Conservation (phyloP, 35 echinoderm and acorn worm genomes). For the Apostichopus parvimensis region DNA sequence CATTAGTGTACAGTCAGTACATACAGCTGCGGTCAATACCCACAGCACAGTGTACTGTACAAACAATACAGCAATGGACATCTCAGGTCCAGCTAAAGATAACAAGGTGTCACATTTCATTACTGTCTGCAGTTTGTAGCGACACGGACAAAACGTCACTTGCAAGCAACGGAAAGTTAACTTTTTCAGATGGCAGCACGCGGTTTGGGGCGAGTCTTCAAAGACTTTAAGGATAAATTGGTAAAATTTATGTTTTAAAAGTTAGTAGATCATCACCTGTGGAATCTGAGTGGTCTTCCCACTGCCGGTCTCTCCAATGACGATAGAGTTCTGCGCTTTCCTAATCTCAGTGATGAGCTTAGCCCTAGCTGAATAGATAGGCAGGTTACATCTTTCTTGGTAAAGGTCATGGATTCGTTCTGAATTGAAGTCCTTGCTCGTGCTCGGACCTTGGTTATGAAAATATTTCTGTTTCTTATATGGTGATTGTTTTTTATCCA, state of each 20-base stretch:
- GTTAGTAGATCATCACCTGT: slow-evolving; percentile 56
- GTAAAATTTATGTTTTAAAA: neutral
- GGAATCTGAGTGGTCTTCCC: slow-evolving; percentile 97
- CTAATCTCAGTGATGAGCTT: slow-evolving; percentile 84
- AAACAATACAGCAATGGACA: too few species aligned
- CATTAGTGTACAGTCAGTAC: too few species aligned
- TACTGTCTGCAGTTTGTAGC: too few species aligned
- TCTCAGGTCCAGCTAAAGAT: too few species aligned
- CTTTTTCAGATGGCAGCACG: too few species aligned
- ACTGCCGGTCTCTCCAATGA: slow-evolving; percentile 75
- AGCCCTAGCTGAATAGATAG: slow-evolving; percentile 86
- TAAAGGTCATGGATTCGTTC: slow-evolving; percentile 50
- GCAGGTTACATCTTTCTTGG: slow-evolving; percentile 80
- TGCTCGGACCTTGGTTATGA: neutral
- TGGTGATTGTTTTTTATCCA: slow-evolving; percentile 13
- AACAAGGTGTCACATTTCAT: too few species aligned
- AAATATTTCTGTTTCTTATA: slow-evolving; percentile 35
- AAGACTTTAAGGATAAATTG: neutral
- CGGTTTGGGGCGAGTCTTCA: too few species aligned
- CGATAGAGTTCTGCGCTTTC: slow-evolving; percentile 68
- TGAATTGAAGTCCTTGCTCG: neutral
- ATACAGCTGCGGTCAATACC: too few species aligned
- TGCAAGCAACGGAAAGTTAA: too few species aligned
- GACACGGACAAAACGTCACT: too few species aligned
- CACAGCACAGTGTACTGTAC: too few species aligned